Conservation (phyloP, 2,888 invertebrate species). For the Megamerina dolium region DNA sequence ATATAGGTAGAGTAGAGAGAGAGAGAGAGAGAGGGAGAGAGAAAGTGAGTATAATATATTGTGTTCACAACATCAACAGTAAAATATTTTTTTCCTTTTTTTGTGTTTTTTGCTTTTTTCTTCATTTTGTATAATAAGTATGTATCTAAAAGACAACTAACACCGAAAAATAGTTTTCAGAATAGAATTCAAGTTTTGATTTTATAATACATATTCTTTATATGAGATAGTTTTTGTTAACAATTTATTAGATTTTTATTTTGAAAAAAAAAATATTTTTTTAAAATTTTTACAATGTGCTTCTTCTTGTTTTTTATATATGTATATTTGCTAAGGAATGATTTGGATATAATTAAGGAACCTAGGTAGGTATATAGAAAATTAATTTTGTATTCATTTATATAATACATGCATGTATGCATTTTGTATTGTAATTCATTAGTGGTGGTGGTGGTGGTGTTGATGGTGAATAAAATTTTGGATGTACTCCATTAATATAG, state of each 20-base stretch:
- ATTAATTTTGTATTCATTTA: no score
- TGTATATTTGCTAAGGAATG: no score
- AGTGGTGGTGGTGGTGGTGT: no score
- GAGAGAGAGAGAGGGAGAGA: constrained; percentile 21
- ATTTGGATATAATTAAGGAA: no score
- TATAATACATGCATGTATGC: no score
- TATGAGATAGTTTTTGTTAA: constrained; percentile 44
- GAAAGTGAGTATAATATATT: constrained; percentile 22
- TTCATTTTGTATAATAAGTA: constrained; percentile 34
- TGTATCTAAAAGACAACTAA: constrained; percentile 50
- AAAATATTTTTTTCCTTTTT: constrained; percentile 34
- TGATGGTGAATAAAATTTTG: no score
- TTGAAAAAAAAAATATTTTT: no score
- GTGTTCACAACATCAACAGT: constrained; percentile 49
- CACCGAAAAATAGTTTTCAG: constrained; percentile 49
- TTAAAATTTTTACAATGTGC: no score
- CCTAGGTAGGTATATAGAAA: no score
- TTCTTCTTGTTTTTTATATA: no score
- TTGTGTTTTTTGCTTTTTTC: constrained; percentile 18
- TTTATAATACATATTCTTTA: constrained; percentile 22
- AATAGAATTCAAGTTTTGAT: constrained; percentile 3
- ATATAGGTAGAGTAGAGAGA: constrained; percentile 28
- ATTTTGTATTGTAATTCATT: no score
- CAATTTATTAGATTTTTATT: constrained; percentile 22
- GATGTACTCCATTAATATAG: no score